Evolutionary conservation across 2,888 invertebrate species (phyloP).

Genomic region (Dynastes tityus): DNA sequence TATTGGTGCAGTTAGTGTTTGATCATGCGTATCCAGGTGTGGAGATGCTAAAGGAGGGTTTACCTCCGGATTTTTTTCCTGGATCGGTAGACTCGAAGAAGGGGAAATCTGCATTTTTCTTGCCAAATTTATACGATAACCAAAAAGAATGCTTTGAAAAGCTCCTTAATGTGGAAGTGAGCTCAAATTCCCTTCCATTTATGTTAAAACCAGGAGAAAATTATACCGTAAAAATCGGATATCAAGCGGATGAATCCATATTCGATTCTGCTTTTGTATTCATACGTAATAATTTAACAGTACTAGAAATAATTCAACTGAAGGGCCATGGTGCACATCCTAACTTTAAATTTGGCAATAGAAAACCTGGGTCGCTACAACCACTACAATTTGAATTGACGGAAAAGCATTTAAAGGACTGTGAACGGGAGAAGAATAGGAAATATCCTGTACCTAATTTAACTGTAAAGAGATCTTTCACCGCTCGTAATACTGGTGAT

Average conservation of each 20-base stretch:
- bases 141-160: slow-evolving; percentile 55
- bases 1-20: slow-evolving; percentile 83
- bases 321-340: slow-evolving; percentile 90
- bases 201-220: slow-evolving; percentile 76
- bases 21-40: slow-evolving; percentile 80
- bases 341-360: slow-evolving; percentile 90
- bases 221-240: slow-evolving; percentile 71
- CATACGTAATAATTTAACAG: slow-evolving; percentile 93
- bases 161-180: slow-evolving; percentile 63
- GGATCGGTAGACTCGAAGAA: slow-evolving; percentile 47
- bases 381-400: slow-evolving; percentile 87
- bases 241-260: slow-evolving; percentile 70
- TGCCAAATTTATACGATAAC: slow-evolving; percentile 24
- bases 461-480: slow-evolving; percentile 86
- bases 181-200: slow-evolving; percentile 73
- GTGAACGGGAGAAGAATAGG: slow-evolving; percentile 69
- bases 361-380: slow-evolving; percentile 83
- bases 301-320: slow-evolving; percentile 88
- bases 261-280: slow-evolving; percentile 73
- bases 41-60: slow-evolving; percentile 72
- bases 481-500: slow-evolving; percentile 92
- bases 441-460: slow-evolving; percentile 75
- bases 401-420: slow-evolving; percentile 74
- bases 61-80: slow-evolving; percentile 69
- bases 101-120: slow-evolving; percentile 51